These are phyloP conservation scores for Drosophila suboccidentalis DNA, from an alignment of 2,888 invertebrate genomes.

Conservation along the genomic window DNA sequence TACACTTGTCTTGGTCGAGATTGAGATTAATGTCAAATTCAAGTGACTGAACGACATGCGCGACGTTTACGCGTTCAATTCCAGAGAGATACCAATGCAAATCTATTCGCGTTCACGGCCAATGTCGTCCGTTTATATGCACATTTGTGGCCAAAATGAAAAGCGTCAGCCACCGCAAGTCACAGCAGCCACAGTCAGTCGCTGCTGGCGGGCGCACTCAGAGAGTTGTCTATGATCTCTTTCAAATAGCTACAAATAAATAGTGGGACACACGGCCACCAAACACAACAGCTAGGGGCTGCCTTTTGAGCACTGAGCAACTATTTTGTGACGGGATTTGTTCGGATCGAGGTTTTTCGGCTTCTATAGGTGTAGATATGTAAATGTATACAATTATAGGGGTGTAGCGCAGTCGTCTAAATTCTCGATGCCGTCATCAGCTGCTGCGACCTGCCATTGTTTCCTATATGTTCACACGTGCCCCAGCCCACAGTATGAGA, in stretches of 20 bases:
- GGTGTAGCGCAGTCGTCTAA: conserved; percentile 37
- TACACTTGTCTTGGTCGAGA: conserved; percentile 32
- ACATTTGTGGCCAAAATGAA: conserved; percentile 60
- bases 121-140: conserved; percentile 62
- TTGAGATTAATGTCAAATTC: conserved; percentile 16
- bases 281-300: conserved; percentile 28
- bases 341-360: conserved; percentile 40
- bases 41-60: conserved; percentile 50
- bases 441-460: conserved; percentile 44
- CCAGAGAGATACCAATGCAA: conserved; percentile 52
- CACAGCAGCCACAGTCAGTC: conserved; percentile 17
- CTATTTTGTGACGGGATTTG: conserved; percentile 42
- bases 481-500: conserved; percentile 2
- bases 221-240: conserved; percentile 41
- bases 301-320: conserved; percentile 45
- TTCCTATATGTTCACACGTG: conserved; percentile 61
- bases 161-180: conserved; percentile 43
- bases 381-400: conserved; percentile 33
- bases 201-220: conserved; percentile 22
- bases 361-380: conserved; percentile 36
- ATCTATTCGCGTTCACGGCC: conserved; percentile 60
- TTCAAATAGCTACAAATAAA: conserved; percentile 37
- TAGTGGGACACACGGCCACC: conserved; percentile 26
- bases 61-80: conserved; percentile 61
- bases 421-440: conserved; percentile 53